Conservation (phyloP, 1,140 invertebrate species). For the Drosophila sucinea region DNA sequence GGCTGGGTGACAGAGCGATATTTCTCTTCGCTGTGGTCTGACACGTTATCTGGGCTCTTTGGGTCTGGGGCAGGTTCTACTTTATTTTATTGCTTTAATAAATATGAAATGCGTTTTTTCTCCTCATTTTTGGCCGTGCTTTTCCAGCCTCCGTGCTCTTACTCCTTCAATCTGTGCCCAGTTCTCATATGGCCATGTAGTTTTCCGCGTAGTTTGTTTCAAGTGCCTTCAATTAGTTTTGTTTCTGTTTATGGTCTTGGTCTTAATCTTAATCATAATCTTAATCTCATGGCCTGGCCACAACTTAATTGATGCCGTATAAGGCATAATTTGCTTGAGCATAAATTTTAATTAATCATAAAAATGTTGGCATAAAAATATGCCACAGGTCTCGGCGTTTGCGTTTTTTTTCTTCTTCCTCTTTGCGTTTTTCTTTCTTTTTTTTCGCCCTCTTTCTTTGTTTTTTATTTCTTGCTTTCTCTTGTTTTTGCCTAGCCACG, state of each 20-base stretch:
- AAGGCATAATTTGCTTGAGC: slow-evolving; percentile 48
- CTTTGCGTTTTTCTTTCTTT: slow-evolving; percentile 31
- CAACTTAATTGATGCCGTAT: slow-evolving; percentile 55
- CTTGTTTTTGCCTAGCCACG: slow-evolving; percentile 39
- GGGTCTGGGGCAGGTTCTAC: slow-evolving; percentile 43
- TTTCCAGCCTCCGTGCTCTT: background rate
- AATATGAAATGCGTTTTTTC: slow-evolving; percentile 73
- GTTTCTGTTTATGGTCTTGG: slow-evolving; percentile 49
- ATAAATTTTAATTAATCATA: slow-evolving; percentile 81
- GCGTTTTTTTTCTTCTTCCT: slow-evolving; percentile 40
- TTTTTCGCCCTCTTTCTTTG: background rate
- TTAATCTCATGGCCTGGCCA: slow-evolving; percentile 48
- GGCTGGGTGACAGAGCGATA: slow-evolving; percentile 73
- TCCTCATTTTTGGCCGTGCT: too few species aligned
- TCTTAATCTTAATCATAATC: slow-evolving; percentile 58
- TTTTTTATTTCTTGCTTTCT: background rate
- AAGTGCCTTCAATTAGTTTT: slow-evolving; percentile 50
- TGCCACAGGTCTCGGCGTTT: slow-evolving; percentile 47
- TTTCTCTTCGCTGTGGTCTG: slow-evolving; percentile 48
- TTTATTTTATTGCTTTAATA: slow-evolving; percentile 82
- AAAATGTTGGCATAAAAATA: slow-evolving; percentile 73
- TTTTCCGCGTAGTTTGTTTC: slow-evolving; percentile 39
- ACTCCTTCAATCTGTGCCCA: background rate
- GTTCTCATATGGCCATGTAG: slow-evolving; percentile 38
- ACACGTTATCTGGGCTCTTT: slow-evolving; percentile 65